These are phyloP conservation scores for Eucera pruinosa DNA, from an alignment of 2,888 invertebrate genomes.

Conservation along the genomic window DNA sequence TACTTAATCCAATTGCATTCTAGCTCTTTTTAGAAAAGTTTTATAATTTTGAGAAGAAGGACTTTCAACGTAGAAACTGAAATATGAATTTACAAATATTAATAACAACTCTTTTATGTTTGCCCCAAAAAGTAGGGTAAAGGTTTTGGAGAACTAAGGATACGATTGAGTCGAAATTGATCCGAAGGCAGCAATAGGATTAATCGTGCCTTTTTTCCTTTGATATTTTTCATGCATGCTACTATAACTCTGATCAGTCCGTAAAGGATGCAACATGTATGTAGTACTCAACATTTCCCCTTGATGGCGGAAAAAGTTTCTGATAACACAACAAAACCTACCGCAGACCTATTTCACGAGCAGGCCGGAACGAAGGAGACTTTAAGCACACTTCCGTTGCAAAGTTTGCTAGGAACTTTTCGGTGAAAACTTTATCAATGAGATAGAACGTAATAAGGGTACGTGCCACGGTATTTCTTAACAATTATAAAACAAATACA, in stretches of 20 bases:
- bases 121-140: no score
- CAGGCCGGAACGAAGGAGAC: conserved; percentile 41
- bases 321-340: conserved; percentile 29
- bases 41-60: no score
- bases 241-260: conserved; percentile 34
- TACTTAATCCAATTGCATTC: no score
- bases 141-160: no score
- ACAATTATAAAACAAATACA: conserved; percentile 52
- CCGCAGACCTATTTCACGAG: conserved; percentile 35
- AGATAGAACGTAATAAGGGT: conserved; percentile 21
- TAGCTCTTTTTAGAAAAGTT: no score
- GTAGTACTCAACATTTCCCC: conserved; percentile 29
- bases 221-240: no score
- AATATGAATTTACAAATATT: no score
- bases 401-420: conserved; percentile 40
- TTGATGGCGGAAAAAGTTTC: conserved; percentile 33
- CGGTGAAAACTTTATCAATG: conserved; percentile 55
- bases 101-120: no score
- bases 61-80: no score
- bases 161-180: no score
- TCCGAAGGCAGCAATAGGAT: no score
- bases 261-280: conserved; percentile 22
- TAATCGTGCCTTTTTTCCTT: no score
- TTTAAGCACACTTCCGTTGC: conserved; percentile 56
- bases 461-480: conserved; percentile 32